Evolutionary conservation across 2,113 vertebrate genomes (phyloP), one percentile per base, ranked within the genome.

Genomic region (Etheostoma cragini): DNA sequence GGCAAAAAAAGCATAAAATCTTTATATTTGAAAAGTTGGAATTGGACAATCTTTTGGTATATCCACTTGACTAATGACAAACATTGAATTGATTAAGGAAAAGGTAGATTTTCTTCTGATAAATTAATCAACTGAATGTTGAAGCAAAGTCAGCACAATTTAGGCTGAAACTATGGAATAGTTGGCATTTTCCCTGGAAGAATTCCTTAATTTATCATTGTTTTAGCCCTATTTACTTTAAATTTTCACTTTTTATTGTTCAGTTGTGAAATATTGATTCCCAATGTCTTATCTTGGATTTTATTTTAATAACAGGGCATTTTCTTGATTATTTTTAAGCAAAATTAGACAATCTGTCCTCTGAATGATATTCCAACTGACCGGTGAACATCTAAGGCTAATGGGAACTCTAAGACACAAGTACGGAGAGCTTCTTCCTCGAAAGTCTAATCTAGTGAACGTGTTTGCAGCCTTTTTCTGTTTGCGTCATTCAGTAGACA

Each of bases 381-480:
- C 63, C 6, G 21, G 0, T 19, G 1, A 21, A 2, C 10, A 22
- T 52, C 19, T 8, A 53, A 57, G 10, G 10, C n/a, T 35, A 57
- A 22, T 6, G 17, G 15, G 12, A 54, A 10, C 17, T 38, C 30
- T 2, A 56, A 45, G 21, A 6, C 47, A 12, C 5, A 26, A 8
- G 22, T 30, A 21, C 17, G 35, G n/a, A 16, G 33, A 17, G 4
- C 16, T 46, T 67, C n/a, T 84, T 77, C 81, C 86, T 88, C 50
- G 35, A 78, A 49, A 76, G 78, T 8, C 63, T 71, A 15, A 0
- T 42, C 56, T 22, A 13, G 15, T 38, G 12, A 22, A 63, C 4
- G 61, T 53, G 61, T 80, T 72, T 52, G 49, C 78, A 46, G 30
- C 45, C 30, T 3, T 38, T 63, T 42, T 62, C 66, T 75, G 38